These are phyloP conservation scores for Anthonomus grandis DNA, from an alignment of 1,140 invertebrate genomes.

Conservation along the genomic window DNA sequence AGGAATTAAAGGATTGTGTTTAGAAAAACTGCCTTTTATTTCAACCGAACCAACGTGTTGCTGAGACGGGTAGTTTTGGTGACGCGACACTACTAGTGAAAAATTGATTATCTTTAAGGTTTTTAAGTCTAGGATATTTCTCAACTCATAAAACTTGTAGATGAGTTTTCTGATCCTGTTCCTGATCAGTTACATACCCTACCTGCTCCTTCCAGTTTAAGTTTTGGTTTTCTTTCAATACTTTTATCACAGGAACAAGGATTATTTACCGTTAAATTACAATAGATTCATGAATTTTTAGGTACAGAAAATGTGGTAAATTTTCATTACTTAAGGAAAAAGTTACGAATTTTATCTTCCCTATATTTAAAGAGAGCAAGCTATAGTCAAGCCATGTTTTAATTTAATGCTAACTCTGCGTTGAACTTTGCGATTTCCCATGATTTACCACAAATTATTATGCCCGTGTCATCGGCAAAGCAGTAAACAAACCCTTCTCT, in stretches of 20 bases:
- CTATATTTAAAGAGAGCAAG: no score
- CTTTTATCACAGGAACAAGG: no score
- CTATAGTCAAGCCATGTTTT: no score
- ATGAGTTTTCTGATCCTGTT: slow-evolving; percentile 4
- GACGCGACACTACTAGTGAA: no score
- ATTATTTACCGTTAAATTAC: background rate
- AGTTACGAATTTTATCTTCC: background rate
- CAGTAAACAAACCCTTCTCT: background rate
- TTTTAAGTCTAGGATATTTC: background rate
- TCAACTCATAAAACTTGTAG: background rate
- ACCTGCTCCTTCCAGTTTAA: background rate
- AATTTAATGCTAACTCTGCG: background rate
- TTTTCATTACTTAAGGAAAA: background rate
- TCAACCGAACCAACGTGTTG: no score
- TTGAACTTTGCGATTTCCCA: background rate
- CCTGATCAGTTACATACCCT: background rate
- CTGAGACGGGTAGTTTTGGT: no score
- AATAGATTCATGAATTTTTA: background rate
- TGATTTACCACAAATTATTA: background rate
- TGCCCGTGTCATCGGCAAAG: background rate
- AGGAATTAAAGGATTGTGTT: no score
- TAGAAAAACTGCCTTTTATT: no score
- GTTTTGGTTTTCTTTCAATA: background rate
- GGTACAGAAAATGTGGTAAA: background rate
- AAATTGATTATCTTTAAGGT: no score